Evolutionary conservation across 2,797 vertebrate species (phyloP).

Genomic region (Sebastes iracundus): DNA sequence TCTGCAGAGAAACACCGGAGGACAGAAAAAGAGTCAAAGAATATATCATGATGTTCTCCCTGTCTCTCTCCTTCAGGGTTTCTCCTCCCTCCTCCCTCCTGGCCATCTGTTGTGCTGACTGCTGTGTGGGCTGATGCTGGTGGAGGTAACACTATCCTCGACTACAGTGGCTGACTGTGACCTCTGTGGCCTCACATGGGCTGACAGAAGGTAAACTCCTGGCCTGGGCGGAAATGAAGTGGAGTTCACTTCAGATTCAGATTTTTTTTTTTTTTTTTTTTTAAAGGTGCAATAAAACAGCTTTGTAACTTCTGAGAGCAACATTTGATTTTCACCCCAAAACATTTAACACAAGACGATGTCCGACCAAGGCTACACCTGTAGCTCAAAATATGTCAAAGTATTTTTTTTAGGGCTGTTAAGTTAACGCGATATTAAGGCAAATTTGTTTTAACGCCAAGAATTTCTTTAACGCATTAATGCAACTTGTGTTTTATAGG

Average conservation of each 20-base stretch:
- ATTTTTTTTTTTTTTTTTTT: neutral
- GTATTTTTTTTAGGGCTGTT: neutral
- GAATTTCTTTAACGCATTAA: too few relatives aligned
- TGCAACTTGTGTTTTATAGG: too few relatives aligned
- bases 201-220: conserved; percentile 53
- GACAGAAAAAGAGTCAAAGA: conserved; percentile 51
- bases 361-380: neutral
- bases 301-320: neutral
- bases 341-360: neutral
- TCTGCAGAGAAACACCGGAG: conserved; percentile 26
- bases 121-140: conserved; percentile 70
- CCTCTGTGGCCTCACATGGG: conserved; percentile 59
- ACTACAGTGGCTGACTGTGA: conserved; percentile 52
- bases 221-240: conserved; percentile 12
- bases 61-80: conserved; percentile 31
- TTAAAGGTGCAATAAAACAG: neutral
- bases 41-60: conserved; percentile 54
- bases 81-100: conserved; percentile 48
- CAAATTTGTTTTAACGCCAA: too few relatives aligned
- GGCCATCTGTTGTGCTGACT: conserved; percentile 73
- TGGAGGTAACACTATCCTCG: conserved; percentile 72
- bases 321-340: neutral
- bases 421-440: too few relatives aligned
- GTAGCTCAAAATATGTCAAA: neutral
- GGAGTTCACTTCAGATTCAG: conserved; percentile 4